These are phyloP conservation scores for Sciurus carolinensis DNA, from an alignment of 2,797 vertebrate genomes.

Conservation along the genomic window DNA sequence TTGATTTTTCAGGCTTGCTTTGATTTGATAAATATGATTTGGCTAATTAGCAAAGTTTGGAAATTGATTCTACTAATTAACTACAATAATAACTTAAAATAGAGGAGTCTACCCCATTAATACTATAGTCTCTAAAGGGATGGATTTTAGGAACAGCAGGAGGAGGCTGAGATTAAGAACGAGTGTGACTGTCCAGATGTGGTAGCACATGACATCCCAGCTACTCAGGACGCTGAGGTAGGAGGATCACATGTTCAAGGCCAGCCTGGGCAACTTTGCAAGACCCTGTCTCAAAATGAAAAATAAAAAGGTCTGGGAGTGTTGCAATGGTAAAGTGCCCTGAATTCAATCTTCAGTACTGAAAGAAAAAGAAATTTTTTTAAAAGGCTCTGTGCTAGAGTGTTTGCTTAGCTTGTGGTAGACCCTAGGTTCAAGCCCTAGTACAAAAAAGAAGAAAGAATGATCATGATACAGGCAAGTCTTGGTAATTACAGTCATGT, in stretches of 20 bases:
- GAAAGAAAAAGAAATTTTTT: not conserved
- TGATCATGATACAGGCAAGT: not conserved
- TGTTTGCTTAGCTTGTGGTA: not conserved
- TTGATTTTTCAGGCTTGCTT: conserved; percentile 30
- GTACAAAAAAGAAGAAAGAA: not conserved
- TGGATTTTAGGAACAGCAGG: conserved; percentile 11
- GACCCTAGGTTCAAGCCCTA: not conserved
- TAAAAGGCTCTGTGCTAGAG: not conserved
- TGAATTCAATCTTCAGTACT: no score
- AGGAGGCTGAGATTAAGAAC: conserved; percentile 5
- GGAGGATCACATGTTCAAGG: not conserved
- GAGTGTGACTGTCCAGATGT: not conserved
- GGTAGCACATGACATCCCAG: no score
- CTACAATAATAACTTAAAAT: not conserved
- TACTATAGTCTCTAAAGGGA: not conserved
- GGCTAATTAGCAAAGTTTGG: conserved; percentile 34
- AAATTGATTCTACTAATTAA: conserved; percentile 49
- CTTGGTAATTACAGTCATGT: not conserved
- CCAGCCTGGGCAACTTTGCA: not conserved
- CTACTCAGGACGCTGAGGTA: no score
- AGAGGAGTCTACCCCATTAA: not conserved
- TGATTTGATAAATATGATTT: conserved; percentile 34
- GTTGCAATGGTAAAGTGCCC: no score
- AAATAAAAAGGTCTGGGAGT: not conserved
- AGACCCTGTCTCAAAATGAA: not conserved